Percentiles rank a stretch among this genome's conserved stretches.
Evolutionary conservation across 2,113 vertebrate genomes (phyloP).

Genomic region (Athene cunicularia): DNA sequence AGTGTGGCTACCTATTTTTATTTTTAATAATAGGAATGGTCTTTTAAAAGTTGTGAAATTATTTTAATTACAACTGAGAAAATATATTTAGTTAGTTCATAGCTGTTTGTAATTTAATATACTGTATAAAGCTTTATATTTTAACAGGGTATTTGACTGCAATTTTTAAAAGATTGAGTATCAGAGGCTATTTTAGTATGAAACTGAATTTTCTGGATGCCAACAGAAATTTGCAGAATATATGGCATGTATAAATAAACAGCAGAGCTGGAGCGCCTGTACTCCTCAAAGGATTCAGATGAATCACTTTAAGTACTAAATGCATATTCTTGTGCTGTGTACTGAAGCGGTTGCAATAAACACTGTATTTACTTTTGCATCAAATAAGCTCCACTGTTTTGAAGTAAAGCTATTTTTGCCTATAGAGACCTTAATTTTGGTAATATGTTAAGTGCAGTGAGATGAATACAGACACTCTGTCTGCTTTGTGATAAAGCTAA

Average conservation of each 20-base stretch:
- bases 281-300: background rate
- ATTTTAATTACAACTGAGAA: conserved; percentile 41
- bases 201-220: background rate
- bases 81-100: conserved; percentile 45
- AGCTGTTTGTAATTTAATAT: conserved; percentile 10
- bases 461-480: conserved; percentile 20
- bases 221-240: background rate
- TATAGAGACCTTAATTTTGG: conserved; percentile 41
- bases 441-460: conserved; percentile 27
- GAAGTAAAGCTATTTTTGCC: conserved; percentile 37
- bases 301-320: background rate
- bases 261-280: background rate
- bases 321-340: background rate
- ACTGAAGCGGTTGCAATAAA: background rate
- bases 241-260: background rate
- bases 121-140: background rate
- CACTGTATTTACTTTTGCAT: background rate
- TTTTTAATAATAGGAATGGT: background rate
- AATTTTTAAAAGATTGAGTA: conserved; percentile 26
- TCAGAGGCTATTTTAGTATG: background rate
- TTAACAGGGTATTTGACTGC: conserved; percentile 9
- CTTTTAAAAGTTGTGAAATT: background rate
- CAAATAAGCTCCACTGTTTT: background rate
- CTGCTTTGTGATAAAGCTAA: conserved; percentile 54
- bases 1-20: background rate